phyloP scores from a whole-genome alignment of 2,113 vertebrate genomes.

The Hystrix cristata region DNA sequence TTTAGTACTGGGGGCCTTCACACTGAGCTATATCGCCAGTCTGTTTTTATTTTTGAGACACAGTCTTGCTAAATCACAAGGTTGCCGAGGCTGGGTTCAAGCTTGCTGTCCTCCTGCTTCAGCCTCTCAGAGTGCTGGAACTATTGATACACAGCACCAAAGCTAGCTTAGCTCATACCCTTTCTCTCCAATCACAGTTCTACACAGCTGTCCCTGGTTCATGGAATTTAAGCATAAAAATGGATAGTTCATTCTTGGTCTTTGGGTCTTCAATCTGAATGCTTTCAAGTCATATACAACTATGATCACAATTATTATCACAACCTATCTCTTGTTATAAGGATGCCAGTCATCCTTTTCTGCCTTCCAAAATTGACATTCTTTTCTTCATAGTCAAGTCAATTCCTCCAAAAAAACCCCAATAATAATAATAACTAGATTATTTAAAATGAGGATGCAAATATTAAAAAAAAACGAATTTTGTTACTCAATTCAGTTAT shows the following conservation, averaged over 20 bases:
- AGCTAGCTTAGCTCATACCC: not conserved
- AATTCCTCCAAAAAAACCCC: not conserved
- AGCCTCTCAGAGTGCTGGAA: not conserved
- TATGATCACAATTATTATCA: not conserved
- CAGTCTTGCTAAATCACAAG: not conserved
- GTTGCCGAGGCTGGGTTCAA: not conserved
- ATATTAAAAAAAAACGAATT: slow-evolving; percentile 58
- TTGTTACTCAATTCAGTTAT: slow-evolving; percentile 6
- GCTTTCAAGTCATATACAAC: not conserved
- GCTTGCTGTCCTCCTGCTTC: not conserved
- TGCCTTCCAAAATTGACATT: not conserved
- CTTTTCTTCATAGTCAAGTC: slow-evolving; percentile 43
- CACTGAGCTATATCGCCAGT: not conserved
- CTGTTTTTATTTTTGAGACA: not conserved
- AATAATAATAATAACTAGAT: not conserved
- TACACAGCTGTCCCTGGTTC: not conserved
- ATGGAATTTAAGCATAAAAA: not conserved
- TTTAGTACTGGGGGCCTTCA: not conserved
- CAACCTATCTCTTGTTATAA: not conserved
- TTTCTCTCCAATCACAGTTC: not conserved
- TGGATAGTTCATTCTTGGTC: not conserved
- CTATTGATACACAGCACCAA: not conserved
- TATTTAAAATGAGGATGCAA: not conserved
- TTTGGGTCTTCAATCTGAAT: not conserved
- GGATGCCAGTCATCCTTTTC: not conserved